Conservation (phyloP, 2,888 invertebrate genomes). For the Diachrysia chrysitis region DNA sequence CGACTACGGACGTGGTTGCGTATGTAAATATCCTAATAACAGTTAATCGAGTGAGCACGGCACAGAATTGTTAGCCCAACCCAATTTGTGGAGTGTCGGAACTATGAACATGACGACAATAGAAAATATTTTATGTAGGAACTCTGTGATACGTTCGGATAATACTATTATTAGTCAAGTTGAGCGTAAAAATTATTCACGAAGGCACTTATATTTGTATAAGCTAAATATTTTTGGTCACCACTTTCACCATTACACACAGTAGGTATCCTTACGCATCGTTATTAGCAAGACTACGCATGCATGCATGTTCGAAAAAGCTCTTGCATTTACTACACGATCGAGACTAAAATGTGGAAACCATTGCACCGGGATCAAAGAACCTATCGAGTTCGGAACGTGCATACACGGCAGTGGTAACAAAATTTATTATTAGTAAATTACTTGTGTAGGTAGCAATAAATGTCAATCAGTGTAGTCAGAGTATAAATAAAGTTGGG, state of each 20-base stretch:
- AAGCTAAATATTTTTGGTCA: background rate
- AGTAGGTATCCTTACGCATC: background rate
- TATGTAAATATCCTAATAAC: conserved; percentile 57
- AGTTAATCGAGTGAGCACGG: conserved; percentile 37
- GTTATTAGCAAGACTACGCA: background rate
- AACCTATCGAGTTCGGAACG: conserved; percentile 16
- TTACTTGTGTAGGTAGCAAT: conserved; percentile 45
- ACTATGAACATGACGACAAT: conserved; percentile 41
- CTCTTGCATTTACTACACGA: background rate
- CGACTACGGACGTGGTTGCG: conserved; percentile 29
- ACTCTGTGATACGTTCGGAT: background rate
- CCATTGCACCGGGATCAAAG: conserved; percentile 16
- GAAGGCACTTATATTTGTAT: background rate
- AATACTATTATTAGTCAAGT: background rate
- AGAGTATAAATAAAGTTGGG: conserved; percentile 52
- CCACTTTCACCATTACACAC: background rate
- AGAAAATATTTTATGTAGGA: conserved; percentile 18
- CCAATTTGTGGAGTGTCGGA: conserved; percentile 37
- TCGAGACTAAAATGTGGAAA: background rate
- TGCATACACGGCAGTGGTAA: conserved; percentile 22
- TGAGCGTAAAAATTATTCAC: background rate
- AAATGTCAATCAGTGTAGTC: conserved; percentile 60
- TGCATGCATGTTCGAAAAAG: background rate
- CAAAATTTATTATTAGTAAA: conserved; percentile 46
- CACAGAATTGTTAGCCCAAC: conserved; percentile 47